phyloP scores from a whole-genome alignment of 2,888 invertebrate species.

The Drymonia ruficornis region DNA sequence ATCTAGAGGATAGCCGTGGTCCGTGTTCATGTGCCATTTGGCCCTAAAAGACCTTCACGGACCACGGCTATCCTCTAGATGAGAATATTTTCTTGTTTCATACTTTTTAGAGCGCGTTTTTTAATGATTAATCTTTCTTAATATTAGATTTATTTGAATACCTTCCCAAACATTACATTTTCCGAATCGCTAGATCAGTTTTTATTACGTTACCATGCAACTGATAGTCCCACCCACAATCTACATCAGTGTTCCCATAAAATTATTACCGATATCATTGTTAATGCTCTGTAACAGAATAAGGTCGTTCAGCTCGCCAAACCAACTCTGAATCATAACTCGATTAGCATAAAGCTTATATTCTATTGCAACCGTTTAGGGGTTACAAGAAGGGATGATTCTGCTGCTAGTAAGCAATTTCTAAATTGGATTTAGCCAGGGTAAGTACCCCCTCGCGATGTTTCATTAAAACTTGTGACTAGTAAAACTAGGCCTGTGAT shows the following conservation, averaged over 20 bases:
- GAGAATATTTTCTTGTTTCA: no score
- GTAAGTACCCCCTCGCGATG: conserved; percentile 1
- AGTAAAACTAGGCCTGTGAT: conserved; percentile 3
- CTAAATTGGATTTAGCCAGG: conserved; percentile 2
- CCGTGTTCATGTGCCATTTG: no score
- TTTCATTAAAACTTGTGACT: conserved; percentile 3
- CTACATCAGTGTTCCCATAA: not conserved
- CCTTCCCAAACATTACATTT: not conserved
- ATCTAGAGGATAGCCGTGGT: no score
- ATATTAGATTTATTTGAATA: no score
- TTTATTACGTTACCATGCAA: no score
- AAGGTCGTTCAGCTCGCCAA: not conserved
- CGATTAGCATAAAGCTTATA: conserved; percentile 1
- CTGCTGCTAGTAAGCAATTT: conserved; percentile 2
- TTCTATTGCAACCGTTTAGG: not conserved
- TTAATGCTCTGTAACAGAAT: not conserved
- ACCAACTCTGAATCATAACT: not conserved
- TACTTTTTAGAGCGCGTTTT: no score
- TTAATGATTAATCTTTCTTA: no score
- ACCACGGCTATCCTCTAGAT: no score
- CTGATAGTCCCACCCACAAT: not conserved
- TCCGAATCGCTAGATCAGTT: no score
- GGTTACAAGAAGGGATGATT: not conserved
- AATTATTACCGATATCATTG: not conserved
- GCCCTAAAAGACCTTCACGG: no score